Evolutionary conservation across 1,140 invertebrate species (phyloP).

Genomic region (Pinna nobilis): DNA sequence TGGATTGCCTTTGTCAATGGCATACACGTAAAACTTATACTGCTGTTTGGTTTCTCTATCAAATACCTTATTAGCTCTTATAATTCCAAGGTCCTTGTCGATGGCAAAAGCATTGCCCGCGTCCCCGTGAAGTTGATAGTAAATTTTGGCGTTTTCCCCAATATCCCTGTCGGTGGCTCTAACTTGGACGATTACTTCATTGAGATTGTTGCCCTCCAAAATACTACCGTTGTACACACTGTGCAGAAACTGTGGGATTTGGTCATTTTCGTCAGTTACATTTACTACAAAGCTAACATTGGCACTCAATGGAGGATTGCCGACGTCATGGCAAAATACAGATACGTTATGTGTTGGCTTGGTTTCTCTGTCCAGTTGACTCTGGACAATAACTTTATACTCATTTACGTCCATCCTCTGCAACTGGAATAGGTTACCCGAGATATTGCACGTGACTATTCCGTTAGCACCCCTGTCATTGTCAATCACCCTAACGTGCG

Average conservation of each 20-base stretch:
- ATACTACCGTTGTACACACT: slow-evolving; percentile 45
- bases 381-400: slow-evolving; percentile 56
- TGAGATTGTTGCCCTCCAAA: slow-evolving; percentile 80
- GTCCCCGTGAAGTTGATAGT: slow-evolving; percentile 83
- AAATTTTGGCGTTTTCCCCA: slow-evolving; percentile 94
- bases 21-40: slow-evolving; percentile 94
- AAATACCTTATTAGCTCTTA: slow-evolving; percentile 87
- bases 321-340: slow-evolving; percentile 55
- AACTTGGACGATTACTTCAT: slow-evolving; percentile 91
- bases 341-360: slow-evolving; percentile 44
- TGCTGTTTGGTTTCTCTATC: slow-evolving; percentile 92
- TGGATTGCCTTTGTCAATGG: slow-evolving; percentile 87
- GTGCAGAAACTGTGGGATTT: slow-evolving; percentile 52
- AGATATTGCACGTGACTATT: slow-evolving; percentile 52
- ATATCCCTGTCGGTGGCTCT: slow-evolving; percentile 95
- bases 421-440: slow-evolving; percentile 46
- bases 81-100: slow-evolving; percentile 88
- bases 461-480: slow-evolving; percentile 60
- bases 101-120: slow-evolving; percentile 86
- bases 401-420: slow-evolving; percentile 53
- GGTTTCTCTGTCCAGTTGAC: slow-evolving; percentile 52
- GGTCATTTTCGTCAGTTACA: slow-evolving; percentile 62
- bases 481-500: slow-evolving; percentile 59
- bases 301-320: slow-evolving; percentile 49
- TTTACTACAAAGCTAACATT: slow-evolving; percentile 44